Base-by-base conservation (phyloP, 1,140 invertebrate genomes). In the Tachypleus tridentatus region DNA sequence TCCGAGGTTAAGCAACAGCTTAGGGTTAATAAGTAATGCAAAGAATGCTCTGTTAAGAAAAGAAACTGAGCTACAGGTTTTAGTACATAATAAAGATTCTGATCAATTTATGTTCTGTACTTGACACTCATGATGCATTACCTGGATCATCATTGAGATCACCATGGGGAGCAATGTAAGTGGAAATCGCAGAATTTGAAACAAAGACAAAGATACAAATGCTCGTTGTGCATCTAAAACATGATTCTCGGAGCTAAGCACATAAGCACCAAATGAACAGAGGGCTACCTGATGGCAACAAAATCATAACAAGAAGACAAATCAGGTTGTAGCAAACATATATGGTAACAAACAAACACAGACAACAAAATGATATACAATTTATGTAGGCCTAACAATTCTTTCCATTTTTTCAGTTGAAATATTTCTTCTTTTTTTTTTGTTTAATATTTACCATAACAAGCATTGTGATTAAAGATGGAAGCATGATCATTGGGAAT, bases 141-240 rank as follows among this genome's bases (percentile, higher is more conserved):
- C 68, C 64, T 67, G 54, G 10, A 69, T 57, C n/a, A 67, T 59
- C 9, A 29, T 67, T 8, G 71, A 67, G 52, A 82, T 79, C 10
- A 82, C 71, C 64, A 77, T 74, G 11, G 81, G 80, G 52, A 83
- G 69, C 72, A 81, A 75, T 54, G 73, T 75, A 54, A 82, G 65
- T 5, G 81, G 81, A 69, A 81, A 78, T 11, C 79, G 70, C n/a
- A 83, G 52, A 54, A 82, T 80, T 71, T 82, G 80, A 69, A 83
- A 80, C 7, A 82, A 72, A 49, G 81, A 76, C 10, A 83, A 68
- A 7, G 81, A 77, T 4, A 82, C 81, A 76, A 83, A 83, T 9
- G 79, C 80, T 68, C 78, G 81, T 68, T 80, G 72, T 7, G 81
- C 76, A 74, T 80, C 76, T 5, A 79, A 68, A 6, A 73, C 63